A percentile compares a stretch with the other conserved stretches of the same genome.
Evolutionary conservation across 2,113 vertebrate genomes (phyloP).

Genomic region (Ceuthmochares aereus): DNA sequence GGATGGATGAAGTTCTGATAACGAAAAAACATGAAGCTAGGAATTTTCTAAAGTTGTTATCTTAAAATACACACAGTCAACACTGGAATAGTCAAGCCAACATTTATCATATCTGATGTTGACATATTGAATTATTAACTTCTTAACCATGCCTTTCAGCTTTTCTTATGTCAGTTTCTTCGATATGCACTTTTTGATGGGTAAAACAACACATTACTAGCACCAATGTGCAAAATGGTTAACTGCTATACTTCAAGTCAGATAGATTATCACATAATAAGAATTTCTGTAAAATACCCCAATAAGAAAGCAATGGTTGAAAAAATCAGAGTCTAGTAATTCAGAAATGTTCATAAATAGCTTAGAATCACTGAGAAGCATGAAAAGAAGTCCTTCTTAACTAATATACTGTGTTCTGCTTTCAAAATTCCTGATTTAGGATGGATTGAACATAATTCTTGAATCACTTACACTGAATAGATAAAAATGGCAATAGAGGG

Average conservation of each 20-base stretch:
- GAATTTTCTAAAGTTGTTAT: background rate
- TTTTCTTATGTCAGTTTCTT: background rate
- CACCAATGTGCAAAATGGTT: background rate
- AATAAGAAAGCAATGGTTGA: background rate
- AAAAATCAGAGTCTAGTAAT: background rate
- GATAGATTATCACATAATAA: background rate
- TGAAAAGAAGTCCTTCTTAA: background rate
- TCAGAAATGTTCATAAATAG: background rate
- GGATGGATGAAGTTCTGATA: background rate
- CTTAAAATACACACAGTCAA: background rate
- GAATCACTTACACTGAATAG: background rate
- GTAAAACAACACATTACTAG: background rate
- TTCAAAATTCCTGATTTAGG: background rate
- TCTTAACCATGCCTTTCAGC: background rate
- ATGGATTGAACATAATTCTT: background rate
- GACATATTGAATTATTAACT: background rate
- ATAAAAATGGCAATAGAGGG: background rate
- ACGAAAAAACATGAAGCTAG: background rate
- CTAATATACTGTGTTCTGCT: background rate
- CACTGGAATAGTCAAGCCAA: background rate
- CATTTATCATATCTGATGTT: background rate
- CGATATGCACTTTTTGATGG: background rate
- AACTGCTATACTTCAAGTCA: background rate
- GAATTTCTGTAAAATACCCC: background rate
- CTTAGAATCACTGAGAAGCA: background rate